Evolutionary conservation across 2,888 invertebrate genomes (phyloP), one percentile per base, ranked within the genome.

Genomic region (Napeogenes sylphis): DNA sequence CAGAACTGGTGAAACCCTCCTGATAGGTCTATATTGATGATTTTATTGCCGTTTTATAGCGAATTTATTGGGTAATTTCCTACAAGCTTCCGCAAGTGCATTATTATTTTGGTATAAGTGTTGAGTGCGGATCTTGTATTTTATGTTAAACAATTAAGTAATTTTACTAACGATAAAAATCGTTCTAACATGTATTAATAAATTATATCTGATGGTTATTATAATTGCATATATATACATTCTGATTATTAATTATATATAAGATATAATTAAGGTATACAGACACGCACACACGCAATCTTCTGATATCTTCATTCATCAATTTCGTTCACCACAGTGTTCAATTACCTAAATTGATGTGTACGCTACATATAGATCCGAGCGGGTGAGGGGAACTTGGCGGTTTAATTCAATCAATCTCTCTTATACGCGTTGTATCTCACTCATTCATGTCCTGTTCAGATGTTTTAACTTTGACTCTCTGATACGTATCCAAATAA

Each of bases 311-410:
- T 64, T 61, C 62, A 63, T 65, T 66, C 63, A 61, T 64, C 67
- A 66, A 62, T 69, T 65, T 58, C 61, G 67, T 58, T 21, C 51
- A 56, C 53, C 30, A 45, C 38, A 47, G 64, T 73, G 67, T 77
- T 81, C 86, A 87, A 89, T 89, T 87, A 84, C 77, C 73, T 82
- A 84, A 88, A 89, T 89, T 86, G 85, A 85, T 89, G 85, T 88
- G 87, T 87, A 78, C 77, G 72, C 77, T 74, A 82, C 86, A 84
- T 78, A 85, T 84, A 83, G 80, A 87, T 86, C 80, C 82, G 66
- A 76, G 75, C 77, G 74, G 79, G 82, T 71, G 79, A 79, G 82
- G 85, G 83, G 80, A 78, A 82, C 79, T 76, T 74, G 76, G 70
- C 67, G 70, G 70, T 75, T 84, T 85, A 83, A 88, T 87, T 87